Conservation (phyloP, 1,140 invertebrate genomes). For the Drosophila lacertosa region DNA sequence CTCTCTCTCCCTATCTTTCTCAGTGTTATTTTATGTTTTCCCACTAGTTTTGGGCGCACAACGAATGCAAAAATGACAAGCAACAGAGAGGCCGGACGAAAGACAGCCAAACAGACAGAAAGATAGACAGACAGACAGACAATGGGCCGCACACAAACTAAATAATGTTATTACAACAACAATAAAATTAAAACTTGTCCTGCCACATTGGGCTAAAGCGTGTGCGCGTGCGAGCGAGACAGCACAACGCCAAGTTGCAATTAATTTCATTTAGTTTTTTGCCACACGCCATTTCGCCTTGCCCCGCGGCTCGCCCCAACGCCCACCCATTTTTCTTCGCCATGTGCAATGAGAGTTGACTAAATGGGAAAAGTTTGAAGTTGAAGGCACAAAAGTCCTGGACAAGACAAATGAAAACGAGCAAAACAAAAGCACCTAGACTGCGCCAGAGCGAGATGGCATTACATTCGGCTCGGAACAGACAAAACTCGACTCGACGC, state of each 20-base stretch:
- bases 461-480: conserved; percentile 7
- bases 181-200: conserved; percentile 73
- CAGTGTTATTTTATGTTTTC: conserved; percentile 65
- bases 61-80: conserved; percentile 72
- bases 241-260: conserved; percentile 68
- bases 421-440: conserved; percentile 36
- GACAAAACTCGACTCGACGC: conserved; percentile 20
- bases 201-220: neutral
- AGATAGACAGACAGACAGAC: conserved; percentile 24
- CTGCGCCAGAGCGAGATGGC: conserved; percentile 22
- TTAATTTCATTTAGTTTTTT: conserved; percentile 81
- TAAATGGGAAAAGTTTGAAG: conserved; percentile 82
- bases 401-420: conserved; percentile 69
- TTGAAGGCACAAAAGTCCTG: conserved; percentile 71
- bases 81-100: conserved; percentile 29
- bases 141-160: conserved; percentile 56
- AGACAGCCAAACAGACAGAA: too few species aligned
- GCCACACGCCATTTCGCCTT: conserved; percentile 61
- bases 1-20: neutral
- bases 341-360: conserved; percentile 48
- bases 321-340: conserved; percentile 9
- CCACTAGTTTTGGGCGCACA: conserved; percentile 58
- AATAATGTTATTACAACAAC: conserved; percentile 77
- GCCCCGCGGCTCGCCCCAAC: conserved; percentile 1
- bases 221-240: conserved; percentile 35